Evolutionary conservation across 2,797 vertebrate genomes (phyloP).

Genomic region (Cossypha dichroa): DNA sequence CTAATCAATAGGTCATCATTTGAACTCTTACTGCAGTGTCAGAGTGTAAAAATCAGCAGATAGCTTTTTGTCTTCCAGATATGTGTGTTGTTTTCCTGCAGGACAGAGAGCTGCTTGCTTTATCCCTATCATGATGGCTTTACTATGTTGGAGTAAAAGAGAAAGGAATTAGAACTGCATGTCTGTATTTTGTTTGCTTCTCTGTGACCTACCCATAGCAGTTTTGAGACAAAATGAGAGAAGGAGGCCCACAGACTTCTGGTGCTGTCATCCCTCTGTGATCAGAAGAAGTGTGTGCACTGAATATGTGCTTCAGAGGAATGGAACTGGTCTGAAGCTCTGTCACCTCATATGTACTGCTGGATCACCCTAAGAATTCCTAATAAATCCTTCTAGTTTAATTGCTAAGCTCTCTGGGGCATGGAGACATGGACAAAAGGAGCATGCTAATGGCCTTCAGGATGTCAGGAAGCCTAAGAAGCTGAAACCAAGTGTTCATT

Average conservation of each 20-base stretch:
- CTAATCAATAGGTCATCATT: neutral
- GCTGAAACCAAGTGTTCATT: neutral
- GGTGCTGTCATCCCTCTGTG: neutral
- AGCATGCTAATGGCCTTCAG: neutral
- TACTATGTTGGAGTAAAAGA: neutral
- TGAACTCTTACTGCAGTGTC: neutral
- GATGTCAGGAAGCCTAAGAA: slow-evolving; percentile 8
- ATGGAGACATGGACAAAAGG: neutral
- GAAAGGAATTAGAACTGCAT: neutral
- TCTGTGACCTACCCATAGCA: neutral
- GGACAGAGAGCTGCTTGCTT: neutral
- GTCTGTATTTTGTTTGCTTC: neutral
- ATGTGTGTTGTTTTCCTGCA: neutral
- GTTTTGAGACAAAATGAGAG: neutral
- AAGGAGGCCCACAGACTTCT: neutral
- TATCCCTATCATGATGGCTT: neutral
- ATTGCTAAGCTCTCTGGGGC: neutral
- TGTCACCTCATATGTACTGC: neutral
- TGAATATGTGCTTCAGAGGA: neutral
- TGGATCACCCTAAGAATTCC: slow-evolving; percentile 1
- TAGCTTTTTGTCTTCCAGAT: neutral
- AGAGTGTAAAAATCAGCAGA: neutral
- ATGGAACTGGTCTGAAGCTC: neutral
- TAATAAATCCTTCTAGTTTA: slow-evolving; percentile 33
- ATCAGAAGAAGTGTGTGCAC: neutral